Conservation (phyloP, 2,113 vertebrate species). For the Varanus salvator region DNA sequence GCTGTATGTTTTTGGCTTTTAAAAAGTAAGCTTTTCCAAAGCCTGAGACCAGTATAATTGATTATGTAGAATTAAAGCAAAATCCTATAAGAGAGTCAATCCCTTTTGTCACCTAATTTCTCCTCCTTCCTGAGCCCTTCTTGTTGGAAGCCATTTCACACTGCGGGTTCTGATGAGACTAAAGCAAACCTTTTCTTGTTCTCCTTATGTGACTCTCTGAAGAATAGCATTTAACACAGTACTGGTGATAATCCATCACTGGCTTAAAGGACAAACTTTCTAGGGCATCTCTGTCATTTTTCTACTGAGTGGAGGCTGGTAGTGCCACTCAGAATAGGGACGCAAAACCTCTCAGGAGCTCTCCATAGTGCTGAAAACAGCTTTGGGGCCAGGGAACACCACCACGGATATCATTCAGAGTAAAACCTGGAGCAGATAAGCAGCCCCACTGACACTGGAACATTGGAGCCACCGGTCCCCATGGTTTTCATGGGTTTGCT, state of each 20-base stretch:
- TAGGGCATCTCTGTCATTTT: not conserved
- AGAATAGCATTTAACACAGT: not conserved
- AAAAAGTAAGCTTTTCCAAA: conserved; percentile 7
- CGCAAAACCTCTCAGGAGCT: too few species aligned
- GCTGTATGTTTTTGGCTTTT: not conserved
- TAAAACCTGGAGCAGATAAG: too few species aligned
- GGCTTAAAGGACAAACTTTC: not conserved
- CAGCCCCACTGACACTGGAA: too few species aligned
- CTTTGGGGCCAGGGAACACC: too few species aligned
- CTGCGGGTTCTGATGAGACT: not conserved
- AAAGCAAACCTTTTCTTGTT: not conserved
- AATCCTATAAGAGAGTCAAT: not conserved
- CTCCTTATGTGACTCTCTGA: not conserved
- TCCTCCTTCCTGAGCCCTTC: not conserved
- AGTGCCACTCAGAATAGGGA: too few species aligned
- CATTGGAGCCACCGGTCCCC: too few species aligned
- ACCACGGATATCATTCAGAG: too few species aligned
- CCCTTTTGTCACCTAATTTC: not conserved
- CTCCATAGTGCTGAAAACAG: too few species aligned
- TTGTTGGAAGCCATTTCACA: not conserved
- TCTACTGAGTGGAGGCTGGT: too few species aligned
- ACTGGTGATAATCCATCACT: not conserved
- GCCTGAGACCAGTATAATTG: not conserved
- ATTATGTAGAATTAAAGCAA: not conserved
- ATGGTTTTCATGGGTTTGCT: not conserved